phyloP scores from a whole-genome alignment of 2,797 vertebrate species.

The Podargus strigoides region DNA sequence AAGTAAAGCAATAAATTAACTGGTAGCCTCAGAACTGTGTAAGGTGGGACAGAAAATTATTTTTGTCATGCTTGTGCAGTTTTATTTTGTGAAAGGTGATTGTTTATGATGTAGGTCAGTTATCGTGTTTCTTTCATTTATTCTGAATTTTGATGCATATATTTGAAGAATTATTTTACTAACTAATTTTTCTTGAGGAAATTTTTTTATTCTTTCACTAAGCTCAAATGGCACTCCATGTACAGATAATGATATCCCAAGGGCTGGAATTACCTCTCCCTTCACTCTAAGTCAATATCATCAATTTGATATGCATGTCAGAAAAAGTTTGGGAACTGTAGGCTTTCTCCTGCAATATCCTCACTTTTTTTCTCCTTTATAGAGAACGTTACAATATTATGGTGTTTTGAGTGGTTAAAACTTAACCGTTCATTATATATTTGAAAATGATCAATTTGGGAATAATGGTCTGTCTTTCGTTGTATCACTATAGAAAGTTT shows the following conservation, averaged over 20 bases:
- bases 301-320: not conserved
- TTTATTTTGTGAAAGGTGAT: not conserved
- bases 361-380: not conserved
- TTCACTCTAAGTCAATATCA: not conserved
- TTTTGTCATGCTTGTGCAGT: not conserved
- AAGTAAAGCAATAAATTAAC: not conserved
- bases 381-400: not conserved
- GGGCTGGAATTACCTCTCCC: not conserved
- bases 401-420: not conserved
- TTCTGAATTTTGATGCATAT: not conserved
- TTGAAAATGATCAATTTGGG: not conserved
- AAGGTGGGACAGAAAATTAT: not conserved
- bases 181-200: not conserved
- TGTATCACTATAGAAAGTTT: not conserved
- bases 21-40: not conserved
- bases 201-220: not conserved
- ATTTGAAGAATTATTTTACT: not conserved
- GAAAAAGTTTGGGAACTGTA: not conserved
- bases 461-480: not conserved
- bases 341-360: not conserved
- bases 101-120: not conserved
- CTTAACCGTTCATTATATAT: not conserved
- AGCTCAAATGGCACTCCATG: not conserved
- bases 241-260: not conserved
- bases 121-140: not conserved